Percentiles rank a stretch among this genome's conserved stretches.
phyloP scores from a whole-genome alignment of 1,140 invertebrate species.

The Rhagoletis zephyria region DNA sequence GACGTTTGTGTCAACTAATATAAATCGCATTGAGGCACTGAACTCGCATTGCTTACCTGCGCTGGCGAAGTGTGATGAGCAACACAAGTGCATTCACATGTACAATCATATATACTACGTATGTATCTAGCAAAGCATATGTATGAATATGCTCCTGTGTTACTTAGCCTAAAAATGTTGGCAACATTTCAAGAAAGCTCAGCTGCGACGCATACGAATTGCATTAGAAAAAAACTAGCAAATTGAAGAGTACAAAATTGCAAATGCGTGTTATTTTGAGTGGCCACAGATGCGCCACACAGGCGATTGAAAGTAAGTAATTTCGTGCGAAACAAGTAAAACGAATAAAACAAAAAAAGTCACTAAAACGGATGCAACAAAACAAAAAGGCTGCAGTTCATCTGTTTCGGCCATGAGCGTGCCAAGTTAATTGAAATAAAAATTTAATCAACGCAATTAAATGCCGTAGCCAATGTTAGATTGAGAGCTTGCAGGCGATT shows the following conservation, averaged over 20 bases:
- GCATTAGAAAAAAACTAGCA: neutral
- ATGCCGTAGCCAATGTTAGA: neutral
- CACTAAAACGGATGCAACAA: neutral
- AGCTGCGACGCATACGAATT: neutral
- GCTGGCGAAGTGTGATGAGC: neutral
- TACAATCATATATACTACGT: neutral
- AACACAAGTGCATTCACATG: neutral
- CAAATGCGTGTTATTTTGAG: neutral
- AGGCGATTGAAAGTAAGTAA: neutral
- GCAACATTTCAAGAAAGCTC: neutral
- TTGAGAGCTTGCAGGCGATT: neutral
- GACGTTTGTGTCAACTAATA: slow-evolving; percentile 3
- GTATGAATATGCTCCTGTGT: neutral
- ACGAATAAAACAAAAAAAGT: neutral
- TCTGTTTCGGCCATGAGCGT: neutral
- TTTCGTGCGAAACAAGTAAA: neutral
- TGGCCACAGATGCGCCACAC: neutral
- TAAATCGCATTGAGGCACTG: neutral
- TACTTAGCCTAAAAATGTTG: neutral
- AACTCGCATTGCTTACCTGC: neutral
- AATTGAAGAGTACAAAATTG: neutral
- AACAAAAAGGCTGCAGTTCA: neutral
- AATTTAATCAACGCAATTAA: slow-evolving; percentile 15
- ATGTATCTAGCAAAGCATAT: neutral
- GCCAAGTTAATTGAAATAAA: slow-evolving; percentile 22